A percentile compares a stretch with the other conserved stretches of the same genome.
Conservation (phyloP, 2,113 vertebrate genomes). For the Platysternon megacephalum region DNA sequence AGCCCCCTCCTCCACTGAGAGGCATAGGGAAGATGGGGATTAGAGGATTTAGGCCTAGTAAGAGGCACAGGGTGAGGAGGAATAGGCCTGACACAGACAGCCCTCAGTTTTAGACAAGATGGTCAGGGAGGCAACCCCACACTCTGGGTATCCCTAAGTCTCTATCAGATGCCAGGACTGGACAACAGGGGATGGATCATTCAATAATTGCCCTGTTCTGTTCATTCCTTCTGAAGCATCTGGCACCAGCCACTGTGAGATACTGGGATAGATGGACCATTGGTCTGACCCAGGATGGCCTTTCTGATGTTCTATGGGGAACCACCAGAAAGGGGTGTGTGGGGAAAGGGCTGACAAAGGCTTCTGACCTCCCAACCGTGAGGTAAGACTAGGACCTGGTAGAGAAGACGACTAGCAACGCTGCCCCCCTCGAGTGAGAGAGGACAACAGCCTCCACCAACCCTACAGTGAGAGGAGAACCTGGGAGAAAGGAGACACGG, state of each 20-base stretch:
- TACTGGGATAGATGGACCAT: background rate
- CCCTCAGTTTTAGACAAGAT: background rate
- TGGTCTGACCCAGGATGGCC: background rate
- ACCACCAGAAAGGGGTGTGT: no score
- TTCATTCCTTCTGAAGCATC: background rate
- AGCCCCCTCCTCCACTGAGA: background rate
- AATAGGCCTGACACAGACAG: background rate
- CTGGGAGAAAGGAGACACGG: background rate
- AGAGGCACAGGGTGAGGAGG: background rate
- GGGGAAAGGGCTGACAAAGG: background rate
- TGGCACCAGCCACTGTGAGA: background rate
- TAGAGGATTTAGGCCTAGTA: background rate
- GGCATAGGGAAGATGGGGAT: background rate
- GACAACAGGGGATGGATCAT: background rate
- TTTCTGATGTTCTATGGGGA: background rate
- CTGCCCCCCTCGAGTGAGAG: background rate
- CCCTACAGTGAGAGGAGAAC: background rate
- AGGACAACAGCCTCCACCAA: background rate
- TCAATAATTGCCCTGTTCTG: background rate
- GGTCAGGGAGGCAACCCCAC: background rate
- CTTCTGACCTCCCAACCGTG: background rate
- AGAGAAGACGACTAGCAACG: no score
- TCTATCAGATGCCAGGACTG: background rate
- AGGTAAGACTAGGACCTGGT: background rate
- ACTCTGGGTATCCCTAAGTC: background rate